Percentiles rank a stretch among this genome's conserved stretches.
These are phyloP conservation scores for Bryconaethiops microstoma DNA, from an alignment of 2,797 vertebrate species.

Conservation along the genomic window DNA sequence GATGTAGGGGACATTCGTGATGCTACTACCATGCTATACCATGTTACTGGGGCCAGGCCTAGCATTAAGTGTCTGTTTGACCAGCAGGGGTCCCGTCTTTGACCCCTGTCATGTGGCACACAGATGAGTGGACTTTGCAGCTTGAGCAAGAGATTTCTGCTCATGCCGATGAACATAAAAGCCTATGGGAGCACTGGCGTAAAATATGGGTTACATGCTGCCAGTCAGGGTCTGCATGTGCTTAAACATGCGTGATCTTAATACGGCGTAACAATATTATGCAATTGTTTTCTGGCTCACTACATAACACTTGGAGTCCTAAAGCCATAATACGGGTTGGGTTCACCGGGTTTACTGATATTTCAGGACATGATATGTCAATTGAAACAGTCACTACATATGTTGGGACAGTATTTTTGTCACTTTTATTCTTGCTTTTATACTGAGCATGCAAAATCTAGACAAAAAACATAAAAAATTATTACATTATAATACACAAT, in stretches of 20 bases:
- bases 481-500: no score
- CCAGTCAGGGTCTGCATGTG: slow-evolving; percentile 30
- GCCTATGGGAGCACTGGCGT: slow-evolving; percentile 32
- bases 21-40: no score
- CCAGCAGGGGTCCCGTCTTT: slow-evolving; percentile 24
- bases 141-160: neutral
- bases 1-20: no score
- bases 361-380: neutral
- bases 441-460: no score
- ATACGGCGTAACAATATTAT: slow-evolving; percentile 23
- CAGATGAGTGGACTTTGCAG: slow-evolving; percentile 27
- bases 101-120: slow-evolving; percentile 45
- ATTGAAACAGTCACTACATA: neutral
- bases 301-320: neutral
- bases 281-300: slow-evolving; percentile 3
- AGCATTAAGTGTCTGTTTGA: neutral
- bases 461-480: no score
- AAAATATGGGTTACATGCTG: slow-evolving; percentile 36
- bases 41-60: neutral
- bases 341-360: slow-evolving; percentile 5
- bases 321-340: neutral
- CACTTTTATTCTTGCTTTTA: no score
- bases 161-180: slow-evolving; percentile 40
- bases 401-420: neutral
- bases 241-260: slow-evolving; percentile 33